A percentile compares a stretch with the other conserved stretches of the same genome.
phyloP scores from a whole-genome alignment of 2,797 vertebrate genomes.

The Ctenosaura bakeri region DNA sequence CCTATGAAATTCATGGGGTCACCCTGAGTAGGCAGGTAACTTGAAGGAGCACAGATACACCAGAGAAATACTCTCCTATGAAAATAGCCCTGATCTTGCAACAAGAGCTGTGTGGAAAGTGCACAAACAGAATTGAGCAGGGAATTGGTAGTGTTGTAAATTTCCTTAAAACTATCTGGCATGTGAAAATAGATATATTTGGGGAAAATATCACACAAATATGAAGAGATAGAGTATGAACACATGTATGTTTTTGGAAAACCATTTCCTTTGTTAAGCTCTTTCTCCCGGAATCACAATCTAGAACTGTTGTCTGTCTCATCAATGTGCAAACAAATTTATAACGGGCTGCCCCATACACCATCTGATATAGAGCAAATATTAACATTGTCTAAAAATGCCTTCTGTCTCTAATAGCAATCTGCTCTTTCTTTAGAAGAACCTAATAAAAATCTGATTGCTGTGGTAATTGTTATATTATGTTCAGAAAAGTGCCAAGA shows the following conservation, averaged over 20 bases:
- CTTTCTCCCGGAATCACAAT: background rate
- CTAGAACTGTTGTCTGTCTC: constrained; percentile 16
- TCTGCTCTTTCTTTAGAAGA: constrained; percentile 66
- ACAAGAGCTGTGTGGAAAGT: background rate
- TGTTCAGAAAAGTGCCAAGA: constrained; percentile 74
- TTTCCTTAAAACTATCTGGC: background rate
- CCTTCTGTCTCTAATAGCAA: constrained; percentile 72
- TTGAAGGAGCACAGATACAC: background rate
- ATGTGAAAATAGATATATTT: background rate
- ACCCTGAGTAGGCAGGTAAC: too few relatives aligned
- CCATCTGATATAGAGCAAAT: constrained; percentile 67
- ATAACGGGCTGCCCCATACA: constrained; percentile 51
- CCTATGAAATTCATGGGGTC: too few relatives aligned
- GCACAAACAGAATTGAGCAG: background rate
- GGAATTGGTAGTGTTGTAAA: background rate
- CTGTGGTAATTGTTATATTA: constrained; percentile 73
- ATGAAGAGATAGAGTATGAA: background rate
- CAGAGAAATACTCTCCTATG: background rate
- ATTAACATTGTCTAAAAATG: constrained; percentile 74
- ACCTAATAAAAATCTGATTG: constrained; percentile 70
- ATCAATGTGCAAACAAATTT: constrained; percentile 43
- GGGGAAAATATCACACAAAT: background rate
- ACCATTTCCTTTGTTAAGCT: background rate
- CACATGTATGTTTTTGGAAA: background rate
- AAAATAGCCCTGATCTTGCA: background rate